A percentile compares a stretch with the other conserved stretches of the same genome.
phyloP scores from a whole-genome alignment of 2,888 invertebrate species.

The Mesorhabditis belari region DNA sequence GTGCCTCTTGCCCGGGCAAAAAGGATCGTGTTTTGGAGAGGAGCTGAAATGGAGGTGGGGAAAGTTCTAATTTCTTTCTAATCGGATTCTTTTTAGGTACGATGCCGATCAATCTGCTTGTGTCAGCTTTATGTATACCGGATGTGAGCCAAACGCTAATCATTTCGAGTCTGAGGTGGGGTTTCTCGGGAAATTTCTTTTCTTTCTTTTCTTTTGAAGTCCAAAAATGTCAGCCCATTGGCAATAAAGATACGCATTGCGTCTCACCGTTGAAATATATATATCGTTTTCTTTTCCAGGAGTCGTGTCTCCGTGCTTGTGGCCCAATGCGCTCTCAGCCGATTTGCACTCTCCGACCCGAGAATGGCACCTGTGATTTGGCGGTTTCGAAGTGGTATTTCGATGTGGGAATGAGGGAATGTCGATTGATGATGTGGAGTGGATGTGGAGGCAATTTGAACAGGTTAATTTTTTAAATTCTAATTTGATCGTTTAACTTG shows the following conservation, averaged over 20 bases:
- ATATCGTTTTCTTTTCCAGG: no score
- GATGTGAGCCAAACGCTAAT: conserved; percentile 83
- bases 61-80: neutral
- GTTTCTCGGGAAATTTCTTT: conserved; percentile 61
- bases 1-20: conserved; percentile 42
- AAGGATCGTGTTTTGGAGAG: conserved; percentile 43
- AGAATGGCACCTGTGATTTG: conserved; percentile 27
- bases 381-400: conserved; percentile 41
- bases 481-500: neutral
- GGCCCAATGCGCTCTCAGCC: conserved; percentile 34
- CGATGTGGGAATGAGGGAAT: conserved; percentile 25
- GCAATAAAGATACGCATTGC: no score
- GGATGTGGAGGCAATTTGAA: conserved; percentile 52
- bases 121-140: conserved; percentile 73
- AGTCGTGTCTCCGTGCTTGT: conserved; percentile 47
- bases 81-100: conserved; percentile 57
- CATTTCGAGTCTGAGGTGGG: conserved; percentile 65
- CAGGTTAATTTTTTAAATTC: conserved; percentile 11
- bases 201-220: neutral
- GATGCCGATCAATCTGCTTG: conserved; percentile 66
- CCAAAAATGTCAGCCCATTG: no score
- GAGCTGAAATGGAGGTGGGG: conserved; percentile 29
- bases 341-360: conserved; percentile 28
- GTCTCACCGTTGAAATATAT: no score
- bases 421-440: conserved; percentile 44